Evolutionary conservation across 2,888 invertebrate species (phyloP).

Genomic region (Drosophila pullipes): DNA sequence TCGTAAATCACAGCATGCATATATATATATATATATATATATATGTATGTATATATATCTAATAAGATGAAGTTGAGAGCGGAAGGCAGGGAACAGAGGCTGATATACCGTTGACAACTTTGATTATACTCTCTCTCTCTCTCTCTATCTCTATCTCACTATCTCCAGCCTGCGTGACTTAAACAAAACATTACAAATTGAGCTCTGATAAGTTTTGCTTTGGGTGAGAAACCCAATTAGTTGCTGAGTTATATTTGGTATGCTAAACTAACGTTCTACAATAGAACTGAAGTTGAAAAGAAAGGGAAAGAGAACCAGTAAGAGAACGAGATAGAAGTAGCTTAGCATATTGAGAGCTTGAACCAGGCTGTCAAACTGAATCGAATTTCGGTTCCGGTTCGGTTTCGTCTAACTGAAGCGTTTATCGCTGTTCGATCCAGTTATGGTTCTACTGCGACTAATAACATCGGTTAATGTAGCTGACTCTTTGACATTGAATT

Average conservation of each 20-base stretch:
- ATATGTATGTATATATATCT: neutral
- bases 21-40: neutral
- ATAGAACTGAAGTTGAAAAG: neutral
- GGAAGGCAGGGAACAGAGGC: neutral
- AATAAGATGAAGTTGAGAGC: neutral
- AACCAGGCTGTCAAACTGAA: neutral
- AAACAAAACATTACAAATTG: conserved; percentile 32
- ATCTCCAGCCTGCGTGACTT: conserved; percentile 17
- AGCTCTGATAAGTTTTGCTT: conserved; percentile 15
- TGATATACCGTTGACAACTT: conserved; percentile 15
- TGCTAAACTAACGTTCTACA: neutral
- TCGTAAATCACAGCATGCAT: conserved; percentile 19
- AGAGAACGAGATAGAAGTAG: neutral
- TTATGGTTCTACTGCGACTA: neutral
- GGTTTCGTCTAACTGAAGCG: neutral
- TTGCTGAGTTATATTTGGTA: neutral
- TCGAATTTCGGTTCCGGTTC: neutral
- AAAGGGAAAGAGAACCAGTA: neutral
- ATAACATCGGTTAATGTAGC: neutral
- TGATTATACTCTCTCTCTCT: conserved; percentile 13
- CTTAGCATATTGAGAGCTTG: neutral
- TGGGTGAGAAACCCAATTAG: neutral
- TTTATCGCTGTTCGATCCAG: neutral
- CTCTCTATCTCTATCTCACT: neutral
- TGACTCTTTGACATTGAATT: neutral